phyloP scores from a whole-genome alignment of 1,140 invertebrate genomes.

The Bombus balteatus region DNA sequence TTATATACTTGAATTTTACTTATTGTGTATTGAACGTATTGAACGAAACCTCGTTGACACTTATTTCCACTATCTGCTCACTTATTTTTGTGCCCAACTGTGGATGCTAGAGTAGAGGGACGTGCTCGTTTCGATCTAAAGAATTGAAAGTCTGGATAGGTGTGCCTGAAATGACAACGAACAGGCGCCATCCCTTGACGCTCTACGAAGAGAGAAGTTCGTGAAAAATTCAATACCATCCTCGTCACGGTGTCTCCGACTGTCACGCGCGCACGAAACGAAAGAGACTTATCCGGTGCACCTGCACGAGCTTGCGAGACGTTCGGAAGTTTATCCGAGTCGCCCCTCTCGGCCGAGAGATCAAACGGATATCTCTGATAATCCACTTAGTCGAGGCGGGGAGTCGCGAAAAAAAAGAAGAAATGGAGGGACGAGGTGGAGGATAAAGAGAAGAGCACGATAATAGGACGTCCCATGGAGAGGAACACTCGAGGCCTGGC shows the following conservation, averaged over 20 bases:
- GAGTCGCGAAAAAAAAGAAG: constrained; percentile 39
- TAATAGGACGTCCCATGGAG: constrained; percentile 63
- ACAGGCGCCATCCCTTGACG: neutral
- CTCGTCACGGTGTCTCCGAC: constrained; percentile 9
- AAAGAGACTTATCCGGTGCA: constrained; percentile 55
- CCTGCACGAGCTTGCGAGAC: constrained; percentile 55
- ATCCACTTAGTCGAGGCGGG: constrained; percentile 65
- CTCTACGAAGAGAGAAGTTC: neutral
- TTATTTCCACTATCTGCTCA: no score
- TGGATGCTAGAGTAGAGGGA: no score
- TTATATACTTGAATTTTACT: no score
- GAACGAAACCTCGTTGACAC: no score
- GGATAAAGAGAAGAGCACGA: constrained; percentile 35
- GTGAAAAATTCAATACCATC: constrained; percentile 47
- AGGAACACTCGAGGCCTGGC: constrained; percentile 50
- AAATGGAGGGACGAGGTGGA: neutral
- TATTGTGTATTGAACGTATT: no score
- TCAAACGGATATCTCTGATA: constrained; percentile 73
- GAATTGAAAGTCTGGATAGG: neutral
- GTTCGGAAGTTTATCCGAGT: constrained; percentile 59
- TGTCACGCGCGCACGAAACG: constrained; percentile 49
- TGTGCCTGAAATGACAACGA: neutral
- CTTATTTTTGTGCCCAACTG: no score
- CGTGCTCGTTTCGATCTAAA: neutral
- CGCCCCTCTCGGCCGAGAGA: constrained; percentile 56